Evolutionary conservation across 2,113 vertebrate species (phyloP), one percentile per base, ranked within the genome.

Genomic region (Ovibos moschatus): DNA sequence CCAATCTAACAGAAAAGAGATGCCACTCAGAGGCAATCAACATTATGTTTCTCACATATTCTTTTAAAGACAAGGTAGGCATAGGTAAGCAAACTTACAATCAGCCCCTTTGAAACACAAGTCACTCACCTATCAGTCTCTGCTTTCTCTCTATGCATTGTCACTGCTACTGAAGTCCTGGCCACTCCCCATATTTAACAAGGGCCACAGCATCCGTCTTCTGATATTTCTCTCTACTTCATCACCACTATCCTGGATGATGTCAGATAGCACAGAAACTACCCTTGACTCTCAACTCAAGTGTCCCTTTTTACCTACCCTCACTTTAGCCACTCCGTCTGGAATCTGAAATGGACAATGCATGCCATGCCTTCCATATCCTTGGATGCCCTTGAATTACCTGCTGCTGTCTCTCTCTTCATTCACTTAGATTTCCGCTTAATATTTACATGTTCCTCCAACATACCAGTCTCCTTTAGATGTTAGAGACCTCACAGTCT

Each of bases 61-160:
- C 17, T 57, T 85, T 53, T 43, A 94, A 45, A 90, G 62, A 57
- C 14, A 55, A 0, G 62, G 30, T 6, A 23, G 64, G 12, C 28
- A 40, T 43, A 13, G 13, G 6, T 2, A 74, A 58, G 55, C 40
- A 82, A 85, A 89, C 7, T 43, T 33, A 33, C 2, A 64, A 47
- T n/a, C 47, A 71, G 13, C 50, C n/a, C 27, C 58, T 89, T 23
- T n/a, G 30, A 86, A 53, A 79, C 17, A 57, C 14, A 67, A 7
- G 5, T 8, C 36, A 7, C 25, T 30, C 21, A 50, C n/a, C 23
- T 50, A 10, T 83, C 33, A 47, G 17, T 30, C 11, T 7, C 7
- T 36, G 8, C 9, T 62, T 86, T 60, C 6, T 28, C 5, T 71
- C 17, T 51, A 0, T 7, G 0, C 19, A 36, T 36, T 8, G 3